Base-by-base conservation (phyloP, 2,888 invertebrate genomes). In the Sesia apiformis region DNA sequence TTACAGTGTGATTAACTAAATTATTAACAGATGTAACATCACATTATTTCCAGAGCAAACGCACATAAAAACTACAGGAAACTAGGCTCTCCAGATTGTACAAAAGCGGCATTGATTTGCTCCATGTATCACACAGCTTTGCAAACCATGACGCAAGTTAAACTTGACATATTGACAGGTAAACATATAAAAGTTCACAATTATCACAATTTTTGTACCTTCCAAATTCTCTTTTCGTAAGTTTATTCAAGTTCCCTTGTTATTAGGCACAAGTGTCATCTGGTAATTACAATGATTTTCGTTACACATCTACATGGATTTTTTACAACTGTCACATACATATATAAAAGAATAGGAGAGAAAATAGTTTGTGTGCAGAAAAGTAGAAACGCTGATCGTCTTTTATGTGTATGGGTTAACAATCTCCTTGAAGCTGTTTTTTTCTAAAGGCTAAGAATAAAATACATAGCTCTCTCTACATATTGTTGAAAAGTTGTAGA, bases 101-200 rank as follows among this genome's bases (percentile, higher is more conserved):
- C 95, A 51, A 93, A 94, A 69, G 94, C 97, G 5, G 95, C 97
- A 3, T 87, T 96, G 49, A 95, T 97, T 41, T 98, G 98, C 83
- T 94, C 95, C 38, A 92, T 99, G 88, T 99, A 98, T 83, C 96
- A 97, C 81, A 96, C 95, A 0, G 96, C 97, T 7, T 87, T 98
- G 57, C 94, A 93, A 63, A 98, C 98, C 0, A 91, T 99, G 72
- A 94, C 96, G 3, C 97, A 98, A 80, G 91, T 98, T 65, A 94
- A 95, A 75, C 90, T 97, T 57, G 97, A 98, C 77, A 98, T 99
- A 75, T 90, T 98, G 53, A 97, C 98, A 69, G 97, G 97, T 95
- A 76, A 67, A 51, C 50, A 50, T 23, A 23, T 23, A 23, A 23
- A 23, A 23, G 23, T 23, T 23, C 23, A 23, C 7, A 46, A 6